These are phyloP conservation scores for Musca domestica DNA, from an alignment of 1,140 invertebrate genomes.

Conservation along the genomic window DNA sequence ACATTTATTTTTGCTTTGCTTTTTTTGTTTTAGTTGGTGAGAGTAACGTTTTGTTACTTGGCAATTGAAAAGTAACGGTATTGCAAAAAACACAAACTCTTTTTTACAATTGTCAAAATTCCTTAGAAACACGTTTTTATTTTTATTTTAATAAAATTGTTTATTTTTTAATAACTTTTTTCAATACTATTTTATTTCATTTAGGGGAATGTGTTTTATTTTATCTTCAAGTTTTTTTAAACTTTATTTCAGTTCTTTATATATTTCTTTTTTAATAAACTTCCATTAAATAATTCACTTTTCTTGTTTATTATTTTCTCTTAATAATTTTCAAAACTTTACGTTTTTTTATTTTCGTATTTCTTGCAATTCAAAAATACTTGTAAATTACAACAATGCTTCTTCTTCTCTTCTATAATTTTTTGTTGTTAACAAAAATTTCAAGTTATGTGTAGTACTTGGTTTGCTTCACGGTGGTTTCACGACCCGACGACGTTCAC, in stretches of 20 bases:
- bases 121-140: conserved; percentile 7
- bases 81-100: not conserved
- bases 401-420: not conserved
- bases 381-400: not conserved
- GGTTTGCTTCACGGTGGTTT: conserved; percentile 6
- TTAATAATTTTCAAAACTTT: not conserved
- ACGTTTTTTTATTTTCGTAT: conserved; percentile 8
- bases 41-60: not conserved
- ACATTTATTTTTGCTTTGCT: conserved; percentile 17
- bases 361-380: not conserved
- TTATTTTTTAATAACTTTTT: conserved; percentile 11
- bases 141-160: not conserved
- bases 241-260: not conserved
- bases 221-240: not conserved
- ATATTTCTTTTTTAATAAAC: not conserved
- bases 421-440: conserved; percentile 6
- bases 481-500: conserved; percentile 25
- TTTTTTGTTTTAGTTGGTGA: not conserved
- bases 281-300: conserved; percentile 5
- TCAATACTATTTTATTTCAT: conserved; percentile 2
- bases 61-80: not conserved
- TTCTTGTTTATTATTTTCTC: not conserved
- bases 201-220: conserved; percentile 1
- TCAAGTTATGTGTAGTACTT: conserved; percentile 13
- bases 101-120: conserved; percentile 16